Evolutionary conservation across 1,140 invertebrate species (phyloP).

Genomic region (Drosophila mojavensis): DNA sequence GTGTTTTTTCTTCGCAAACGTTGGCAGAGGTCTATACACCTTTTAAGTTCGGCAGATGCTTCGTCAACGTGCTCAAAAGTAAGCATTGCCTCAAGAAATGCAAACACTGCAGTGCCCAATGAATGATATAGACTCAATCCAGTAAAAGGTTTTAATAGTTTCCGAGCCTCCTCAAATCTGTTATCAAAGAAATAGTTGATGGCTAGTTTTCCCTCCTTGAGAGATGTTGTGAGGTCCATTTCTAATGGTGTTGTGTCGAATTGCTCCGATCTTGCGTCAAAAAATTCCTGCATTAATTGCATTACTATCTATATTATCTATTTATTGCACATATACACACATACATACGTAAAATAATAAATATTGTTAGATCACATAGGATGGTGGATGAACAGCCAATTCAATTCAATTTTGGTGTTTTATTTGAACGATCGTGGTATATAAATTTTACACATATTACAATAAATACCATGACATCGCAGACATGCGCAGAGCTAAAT

Average conservation of each 20-base stretch:
- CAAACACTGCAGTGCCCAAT: slow-evolving; percentile 94
- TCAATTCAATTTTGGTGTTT: no score
- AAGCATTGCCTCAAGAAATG: slow-evolving; percentile 96
- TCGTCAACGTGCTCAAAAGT: slow-evolving; percentile 94
- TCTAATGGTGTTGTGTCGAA: background rate
- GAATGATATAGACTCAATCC: slow-evolving; percentile 95
- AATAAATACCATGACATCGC: no score
- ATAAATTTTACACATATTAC: no score
- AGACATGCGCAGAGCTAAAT: no score
- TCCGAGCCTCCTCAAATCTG: slow-evolving; percentile 91
- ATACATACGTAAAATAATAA: background rate
- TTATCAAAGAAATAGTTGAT: slow-evolving; percentile 95
- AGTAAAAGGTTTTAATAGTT: slow-evolving; percentile 91
- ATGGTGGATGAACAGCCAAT: no score
- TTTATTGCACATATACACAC: background rate
- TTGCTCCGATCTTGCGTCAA: slow-evolving; percentile 22
- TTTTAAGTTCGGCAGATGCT: slow-evolving; percentile 90
- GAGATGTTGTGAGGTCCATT: slow-evolving; percentile 87
- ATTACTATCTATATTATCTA: background rate
- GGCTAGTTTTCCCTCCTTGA: slow-evolving; percentile 89
- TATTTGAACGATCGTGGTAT: no score
- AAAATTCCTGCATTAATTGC: slow-evolving; percentile 15
- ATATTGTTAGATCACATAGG: background rate
- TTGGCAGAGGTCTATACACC: slow-evolving; percentile 91
- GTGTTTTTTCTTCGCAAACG: slow-evolving; percentile 89